These are phyloP conservation scores for Canis aureus DNA, from an alignment of 2,113 vertebrate genomes.

Conservation along the genomic window DNA sequence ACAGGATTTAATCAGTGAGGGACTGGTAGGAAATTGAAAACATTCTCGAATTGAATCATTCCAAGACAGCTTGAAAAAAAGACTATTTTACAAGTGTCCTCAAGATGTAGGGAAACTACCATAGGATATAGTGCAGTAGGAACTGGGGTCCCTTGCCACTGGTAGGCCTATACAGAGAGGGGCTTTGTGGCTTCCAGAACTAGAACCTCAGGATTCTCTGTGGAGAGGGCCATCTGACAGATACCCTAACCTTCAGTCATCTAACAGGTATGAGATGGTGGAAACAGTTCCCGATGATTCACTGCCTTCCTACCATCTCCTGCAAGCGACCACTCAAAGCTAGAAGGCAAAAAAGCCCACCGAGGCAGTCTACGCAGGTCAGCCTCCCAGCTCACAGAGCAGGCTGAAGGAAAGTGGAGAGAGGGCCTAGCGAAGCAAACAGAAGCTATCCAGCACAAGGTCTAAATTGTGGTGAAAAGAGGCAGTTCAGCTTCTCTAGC, in stretches of 20 bases:
- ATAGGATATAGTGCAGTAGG: too few species aligned
- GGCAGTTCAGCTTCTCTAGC: not conserved
- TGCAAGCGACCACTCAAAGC: not conserved
- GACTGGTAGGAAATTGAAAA: not conserved
- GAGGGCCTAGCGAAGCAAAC: not conserved
- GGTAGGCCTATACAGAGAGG: not conserved
- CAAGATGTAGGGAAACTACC: not conserved
- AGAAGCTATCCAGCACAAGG: not conserved
- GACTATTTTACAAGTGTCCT: not conserved
- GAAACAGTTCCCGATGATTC: not conserved
- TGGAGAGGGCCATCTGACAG: not conserved
- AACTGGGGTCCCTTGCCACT: not conserved
- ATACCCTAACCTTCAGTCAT: not conserved
- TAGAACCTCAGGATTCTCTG: not conserved
- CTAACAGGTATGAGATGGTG: not conserved
- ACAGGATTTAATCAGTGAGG: not conserved
- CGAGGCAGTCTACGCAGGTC: not conserved
- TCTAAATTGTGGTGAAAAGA: not conserved
- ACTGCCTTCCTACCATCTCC: not conserved
- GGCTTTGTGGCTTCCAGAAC: not conserved
- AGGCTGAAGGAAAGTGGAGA: not conserved
- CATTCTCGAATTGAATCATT: not conserved
- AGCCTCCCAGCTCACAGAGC: not conserved
- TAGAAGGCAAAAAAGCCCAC: not conserved
- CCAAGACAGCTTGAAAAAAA: not conserved